Conservation (phyloP, 2,113 vertebrate genomes). For the Promerops cafer region DNA sequence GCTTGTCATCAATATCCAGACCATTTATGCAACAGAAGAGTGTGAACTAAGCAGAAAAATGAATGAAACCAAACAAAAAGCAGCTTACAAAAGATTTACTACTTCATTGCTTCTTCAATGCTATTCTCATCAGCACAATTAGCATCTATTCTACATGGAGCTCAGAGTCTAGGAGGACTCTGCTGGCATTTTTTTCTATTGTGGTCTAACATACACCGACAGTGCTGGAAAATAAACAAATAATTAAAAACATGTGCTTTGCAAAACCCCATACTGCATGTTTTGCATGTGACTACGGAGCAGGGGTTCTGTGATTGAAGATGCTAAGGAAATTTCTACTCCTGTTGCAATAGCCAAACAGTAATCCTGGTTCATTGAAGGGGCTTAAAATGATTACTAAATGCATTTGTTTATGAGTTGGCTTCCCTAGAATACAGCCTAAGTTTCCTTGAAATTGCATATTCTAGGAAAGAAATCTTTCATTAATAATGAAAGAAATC, state of each 20-base stretch:
- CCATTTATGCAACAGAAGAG: background rate
- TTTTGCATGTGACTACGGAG: background rate
- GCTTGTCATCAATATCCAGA: background rate
- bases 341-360: background rate
- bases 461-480: background rate
- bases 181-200: background rate
- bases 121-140: background rate
- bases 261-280: background rate
- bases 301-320: background rate
- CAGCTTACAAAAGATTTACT: background rate
- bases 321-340: constrained; percentile 28
- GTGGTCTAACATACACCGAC: constrained; percentile 14
- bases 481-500: background rate
- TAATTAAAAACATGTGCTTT: background rate
- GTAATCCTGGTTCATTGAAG: constrained; percentile 52
- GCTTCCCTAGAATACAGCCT: background rate
- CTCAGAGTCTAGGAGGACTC: background rate
- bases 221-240: background rate
- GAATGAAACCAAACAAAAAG: background rate
- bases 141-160: background rate
- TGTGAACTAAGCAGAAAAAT: background rate
- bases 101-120: background rate
- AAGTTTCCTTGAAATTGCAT: background rate
- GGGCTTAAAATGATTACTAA: constrained; percentile 39
- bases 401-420: constrained; percentile 11